Evolutionary conservation across 2,113 vertebrate genomes (phyloP).

Genomic region (Callithrix jacchus): DNA sequence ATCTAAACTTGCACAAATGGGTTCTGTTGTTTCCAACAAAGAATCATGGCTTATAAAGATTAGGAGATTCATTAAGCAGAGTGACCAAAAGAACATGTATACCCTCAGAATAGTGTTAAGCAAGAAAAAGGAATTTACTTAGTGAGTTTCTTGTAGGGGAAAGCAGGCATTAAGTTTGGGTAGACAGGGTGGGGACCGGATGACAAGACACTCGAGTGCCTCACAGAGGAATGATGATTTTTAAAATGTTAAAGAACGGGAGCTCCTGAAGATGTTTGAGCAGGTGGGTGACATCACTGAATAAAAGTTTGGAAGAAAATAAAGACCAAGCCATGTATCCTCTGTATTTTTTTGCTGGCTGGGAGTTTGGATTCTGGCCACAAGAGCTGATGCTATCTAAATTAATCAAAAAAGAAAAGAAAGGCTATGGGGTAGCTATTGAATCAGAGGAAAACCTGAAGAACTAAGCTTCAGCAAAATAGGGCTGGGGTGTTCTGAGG

Average conservation of each 20-base stretch:
- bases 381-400: background rate
- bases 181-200: background rate
- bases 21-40: background rate
- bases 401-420: background rate
- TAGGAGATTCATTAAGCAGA: background rate
- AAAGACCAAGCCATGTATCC: background rate
- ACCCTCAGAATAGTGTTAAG: background rate
- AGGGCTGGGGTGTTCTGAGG: background rate
- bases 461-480: background rate
- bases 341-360: background rate
- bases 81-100: background rate
- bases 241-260: background rate
- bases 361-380: slow-evolving; percentile 13
- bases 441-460: background rate
- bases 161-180: background rate
- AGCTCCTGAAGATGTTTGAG: background rate
- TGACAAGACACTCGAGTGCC: background rate
- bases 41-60: background rate
- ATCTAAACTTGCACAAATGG: background rate
- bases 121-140: background rate
- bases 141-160: background rate
- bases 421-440: background rate
- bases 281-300: background rate
- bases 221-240: background rate
- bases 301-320: background rate